Percentiles rank a stretch among this genome's conserved stretches.
Conservation (phyloP, 1,140 invertebrate genomes). For the Drosophila pseudoobscura region DNA sequence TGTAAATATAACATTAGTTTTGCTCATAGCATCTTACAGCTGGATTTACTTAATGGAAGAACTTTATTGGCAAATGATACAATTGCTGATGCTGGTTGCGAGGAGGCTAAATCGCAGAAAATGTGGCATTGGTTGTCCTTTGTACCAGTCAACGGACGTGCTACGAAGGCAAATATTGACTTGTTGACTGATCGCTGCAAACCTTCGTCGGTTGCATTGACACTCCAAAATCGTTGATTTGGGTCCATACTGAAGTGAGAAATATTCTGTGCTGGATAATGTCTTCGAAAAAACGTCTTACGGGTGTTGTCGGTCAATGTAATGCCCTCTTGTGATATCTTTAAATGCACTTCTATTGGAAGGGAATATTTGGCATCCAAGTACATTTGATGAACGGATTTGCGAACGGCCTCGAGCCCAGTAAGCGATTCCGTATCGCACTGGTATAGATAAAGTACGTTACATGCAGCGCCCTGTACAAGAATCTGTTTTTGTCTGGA, state of each 20-base stretch:
- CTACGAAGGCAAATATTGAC: slow-evolving; percentile 96
- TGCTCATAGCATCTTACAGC: too few relatives aligned
- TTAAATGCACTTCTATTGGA: slow-evolving; percentile 95
- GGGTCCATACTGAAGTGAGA: slow-evolving; percentile 96
- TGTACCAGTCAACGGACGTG: slow-evolving; percentile 88
- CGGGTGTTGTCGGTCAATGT: slow-evolving; percentile 97
- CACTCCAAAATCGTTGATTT: slow-evolving; percentile 91
- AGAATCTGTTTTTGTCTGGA: slow-evolving; percentile 77
- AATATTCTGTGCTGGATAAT: slow-evolving; percentile 94
- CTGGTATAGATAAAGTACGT: slow-evolving; percentile 95
- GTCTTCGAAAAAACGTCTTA: slow-evolving; percentile 90
- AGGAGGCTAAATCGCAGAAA: slow-evolving; percentile 96
- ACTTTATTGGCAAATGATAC: slow-evolving; percentile 98
- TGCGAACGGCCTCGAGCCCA: slow-evolving; percentile 95
- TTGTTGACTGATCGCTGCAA: slow-evolving; percentile 83
- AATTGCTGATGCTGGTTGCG: slow-evolving; percentile 96
- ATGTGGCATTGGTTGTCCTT: slow-evolving; percentile 97
- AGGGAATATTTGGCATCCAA: slow-evolving; percentile 85
- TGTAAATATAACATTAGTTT: too few relatives aligned
- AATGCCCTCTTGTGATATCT: slow-evolving; percentile 96
- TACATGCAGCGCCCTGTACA: slow-evolving; percentile 91
- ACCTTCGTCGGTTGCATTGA: slow-evolving; percentile 40
- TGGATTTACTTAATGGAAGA: neutral
- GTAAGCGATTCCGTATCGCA: slow-evolving; percentile 97
- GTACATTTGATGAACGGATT: slow-evolving; percentile 89